These are phyloP conservation scores for Ooceraea biroi DNA, from an alignment of 1,140 invertebrate genomes.

Conservation along the genomic window DNA sequence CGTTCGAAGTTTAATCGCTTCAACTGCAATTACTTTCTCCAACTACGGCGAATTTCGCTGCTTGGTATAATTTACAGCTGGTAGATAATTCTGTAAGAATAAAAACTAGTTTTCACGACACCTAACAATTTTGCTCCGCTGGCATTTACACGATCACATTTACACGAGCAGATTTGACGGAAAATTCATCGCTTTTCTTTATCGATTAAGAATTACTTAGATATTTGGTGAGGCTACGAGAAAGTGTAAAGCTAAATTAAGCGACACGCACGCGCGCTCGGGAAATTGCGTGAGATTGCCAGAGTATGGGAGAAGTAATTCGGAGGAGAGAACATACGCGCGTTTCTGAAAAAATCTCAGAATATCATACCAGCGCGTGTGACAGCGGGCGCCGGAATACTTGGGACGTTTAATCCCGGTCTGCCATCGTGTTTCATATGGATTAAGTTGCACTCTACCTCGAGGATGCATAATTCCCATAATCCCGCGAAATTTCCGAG, in stretches of 20 bases:
- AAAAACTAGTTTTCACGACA: no score
- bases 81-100: no score
- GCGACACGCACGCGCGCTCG: not conserved
- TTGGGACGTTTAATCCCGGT: slow-evolving; percentile 74
- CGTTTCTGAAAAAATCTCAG: slow-evolving; percentile 50
- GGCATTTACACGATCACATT: no score
- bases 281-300: slow-evolving; percentile 20
- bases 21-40: not conserved
- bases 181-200: no score
- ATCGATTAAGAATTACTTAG: no score
- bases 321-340: slow-evolving; percentile 3
- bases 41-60: not conserved
- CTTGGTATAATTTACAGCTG: not conserved
- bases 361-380: slow-evolving; percentile 44
- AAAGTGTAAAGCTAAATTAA: slow-evolving; percentile 23
- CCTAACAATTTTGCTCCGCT: no score
- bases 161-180: no score
- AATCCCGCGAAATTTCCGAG: slow-evolving; percentile 73
- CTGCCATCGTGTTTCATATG: slow-evolving; percentile 77
- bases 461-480: slow-evolving; percentile 76
- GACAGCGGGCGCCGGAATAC: slow-evolving; percentile 63
- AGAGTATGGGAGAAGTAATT: slow-evolving; percentile 27
- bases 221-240: not conserved
- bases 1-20: slow-evolving; percentile 1
- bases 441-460: slow-evolving; percentile 75